Percentiles rank a stretch among this genome's conserved stretches.
Conservation (phyloP, 1,140 invertebrate genomes). For the Ceratitis capitata region DNA sequence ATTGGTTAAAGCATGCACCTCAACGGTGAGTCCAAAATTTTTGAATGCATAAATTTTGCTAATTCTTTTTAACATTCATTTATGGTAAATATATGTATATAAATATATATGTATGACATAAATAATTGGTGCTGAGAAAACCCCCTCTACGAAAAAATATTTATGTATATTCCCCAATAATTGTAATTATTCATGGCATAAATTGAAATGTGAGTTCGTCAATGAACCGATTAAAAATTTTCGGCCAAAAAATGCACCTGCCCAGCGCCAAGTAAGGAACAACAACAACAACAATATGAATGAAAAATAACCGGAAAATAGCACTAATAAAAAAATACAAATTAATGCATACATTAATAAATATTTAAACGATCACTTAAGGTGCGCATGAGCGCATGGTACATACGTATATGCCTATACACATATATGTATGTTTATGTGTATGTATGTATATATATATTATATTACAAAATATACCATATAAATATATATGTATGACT, state of each 20-base stretch:
- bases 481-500: not conserved
- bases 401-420: not conserved
- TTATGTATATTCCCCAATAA: not conserved
- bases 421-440: not conserved
- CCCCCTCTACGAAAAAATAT: not conserved
- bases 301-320: not conserved
- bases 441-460: not conserved
- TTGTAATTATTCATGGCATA: slow-evolving; percentile 36
- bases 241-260: slow-evolving; percentile 10
- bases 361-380: slow-evolving; percentile 29
- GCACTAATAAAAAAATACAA: slow-evolving; percentile 7
- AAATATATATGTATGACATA: not conserved
- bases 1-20: too few relatives aligned
- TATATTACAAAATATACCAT: too few relatives aligned
- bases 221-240: slow-evolving; percentile 16
- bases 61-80: too few relatives aligned
- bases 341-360: slow-evolving; percentile 37
- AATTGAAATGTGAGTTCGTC: slow-evolving; percentile 35
- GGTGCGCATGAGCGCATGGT: not conserved
- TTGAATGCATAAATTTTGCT: too few relatives aligned
- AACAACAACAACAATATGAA: not conserved
- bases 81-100: not conserved
- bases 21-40: too few relatives aligned
- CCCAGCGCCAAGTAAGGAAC: not conserved
- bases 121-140: not conserved